phyloP scores from a whole-genome alignment of 2,888 invertebrate species.

The Caenorhabditis afra region DNA sequence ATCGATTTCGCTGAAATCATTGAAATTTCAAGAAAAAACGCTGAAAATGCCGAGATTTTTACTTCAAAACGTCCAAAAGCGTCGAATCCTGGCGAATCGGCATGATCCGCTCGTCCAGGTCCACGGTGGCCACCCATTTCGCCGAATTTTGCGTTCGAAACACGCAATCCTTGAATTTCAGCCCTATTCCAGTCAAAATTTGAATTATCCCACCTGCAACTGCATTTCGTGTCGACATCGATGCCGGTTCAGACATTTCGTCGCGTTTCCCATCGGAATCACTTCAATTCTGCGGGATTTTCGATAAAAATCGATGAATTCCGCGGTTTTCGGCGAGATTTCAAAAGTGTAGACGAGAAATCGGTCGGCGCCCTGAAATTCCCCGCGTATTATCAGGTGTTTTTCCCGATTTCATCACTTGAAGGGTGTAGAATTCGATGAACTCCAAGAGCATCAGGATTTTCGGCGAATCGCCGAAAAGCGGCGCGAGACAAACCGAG shows the following conservation, averaged over 20 bases:
- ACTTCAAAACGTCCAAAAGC: constrained; percentile 42
- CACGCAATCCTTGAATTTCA: constrained; percentile 59
- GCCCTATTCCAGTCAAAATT: background rate
- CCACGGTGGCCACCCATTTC: constrained; percentile 59
- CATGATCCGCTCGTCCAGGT: constrained; percentile 64
- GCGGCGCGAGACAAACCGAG: constrained; percentile 63
- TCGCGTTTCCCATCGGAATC: constrained; percentile 46
- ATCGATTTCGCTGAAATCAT: constrained; percentile 6
- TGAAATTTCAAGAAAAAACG: background rate
- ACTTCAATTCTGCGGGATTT: constrained; percentile 24
- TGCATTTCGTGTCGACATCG: constrained; percentile 69
- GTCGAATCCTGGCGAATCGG: constrained; percentile 16
- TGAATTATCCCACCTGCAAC: constrained; percentile 57
- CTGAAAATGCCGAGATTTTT: background rate
- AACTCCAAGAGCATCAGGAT: constrained; percentile 61
- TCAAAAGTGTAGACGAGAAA: constrained; percentile 58
- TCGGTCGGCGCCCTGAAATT: constrained; percentile 59
- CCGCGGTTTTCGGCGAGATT: constrained; percentile 14
- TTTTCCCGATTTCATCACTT: constrained; percentile 38
- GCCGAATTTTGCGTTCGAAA: constrained; percentile 29
- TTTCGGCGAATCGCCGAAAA: constrained; percentile 63
- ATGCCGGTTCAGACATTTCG: constrained; percentile 62
- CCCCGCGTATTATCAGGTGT: background rate
- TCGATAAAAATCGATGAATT: constrained; percentile 46
- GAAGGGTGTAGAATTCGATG: constrained; percentile 62